phyloP scores from a whole-genome alignment of 1,140 invertebrate species.

The Trichoplusia ni region DNA sequence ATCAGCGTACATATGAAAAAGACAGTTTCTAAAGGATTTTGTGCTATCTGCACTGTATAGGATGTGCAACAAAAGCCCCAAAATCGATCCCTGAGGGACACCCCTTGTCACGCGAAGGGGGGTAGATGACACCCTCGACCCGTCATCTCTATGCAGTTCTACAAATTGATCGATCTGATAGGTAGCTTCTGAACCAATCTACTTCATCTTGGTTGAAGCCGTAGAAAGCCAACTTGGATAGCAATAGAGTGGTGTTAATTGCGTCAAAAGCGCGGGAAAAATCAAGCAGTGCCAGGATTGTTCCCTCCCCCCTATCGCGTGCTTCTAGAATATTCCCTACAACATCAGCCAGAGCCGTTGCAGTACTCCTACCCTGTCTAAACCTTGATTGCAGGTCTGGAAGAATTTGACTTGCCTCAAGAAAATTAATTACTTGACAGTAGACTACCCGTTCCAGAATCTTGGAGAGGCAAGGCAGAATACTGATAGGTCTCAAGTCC shows the following conservation, averaged over 20 bases:
- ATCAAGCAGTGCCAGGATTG: not conserved
- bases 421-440: not conserved
- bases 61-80: not conserved
- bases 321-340: too few species aligned
- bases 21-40: too few species aligned
- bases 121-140: not conserved
- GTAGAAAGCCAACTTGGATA: too few species aligned
- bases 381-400: slow-evolving; percentile 1
- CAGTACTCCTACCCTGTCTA: not conserved
- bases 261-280: not conserved
- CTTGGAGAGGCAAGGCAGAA: slow-evolving; percentile 7
- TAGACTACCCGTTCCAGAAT: slow-evolving; percentile 10
- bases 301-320: too few species aligned
- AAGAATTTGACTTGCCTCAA: not conserved
- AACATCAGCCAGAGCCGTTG: slow-evolving; percentile 1
- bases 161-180: not conserved
- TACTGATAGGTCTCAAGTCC: slow-evolving; percentile 2
- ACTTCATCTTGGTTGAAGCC: too few species aligned
- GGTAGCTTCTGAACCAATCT: too few species aligned
- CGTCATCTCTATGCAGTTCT: too few species aligned
- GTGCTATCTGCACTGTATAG: not conserved
- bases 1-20: too few species aligned
- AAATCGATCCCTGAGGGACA: not conserved
- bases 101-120: not conserved
- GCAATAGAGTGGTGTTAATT: too few species aligned